Percentiles rank a stretch among this genome's conserved stretches.
These are phyloP conservation scores for Dolichomitus sp. DNA, from an alignment of 2,888 invertebrate species.

Conservation along the genomic window DNA sequence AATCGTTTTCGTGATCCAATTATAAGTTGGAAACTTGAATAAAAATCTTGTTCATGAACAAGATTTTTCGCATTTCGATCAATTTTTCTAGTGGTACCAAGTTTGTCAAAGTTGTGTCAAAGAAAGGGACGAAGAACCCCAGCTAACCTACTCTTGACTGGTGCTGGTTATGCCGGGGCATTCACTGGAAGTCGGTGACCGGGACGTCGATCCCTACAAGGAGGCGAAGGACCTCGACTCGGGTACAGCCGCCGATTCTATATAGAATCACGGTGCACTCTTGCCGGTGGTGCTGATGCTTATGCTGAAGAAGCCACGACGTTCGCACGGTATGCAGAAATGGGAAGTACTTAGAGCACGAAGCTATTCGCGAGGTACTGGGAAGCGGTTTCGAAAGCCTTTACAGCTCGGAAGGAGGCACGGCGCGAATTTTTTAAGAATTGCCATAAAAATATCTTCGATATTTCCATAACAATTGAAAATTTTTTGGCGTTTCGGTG, in stretches of 20 bases:
- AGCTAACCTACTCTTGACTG: constrained; percentile 79
- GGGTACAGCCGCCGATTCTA: constrained; percentile 45
- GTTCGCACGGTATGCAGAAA: constrained; percentile 60
- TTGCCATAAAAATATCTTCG: no score
- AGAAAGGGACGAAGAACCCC: constrained; percentile 77
- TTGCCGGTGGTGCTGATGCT: constrained; percentile 19
- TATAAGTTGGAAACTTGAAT: neutral
- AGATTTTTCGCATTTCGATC: neutral
- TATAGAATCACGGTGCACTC: constrained; percentile 43
- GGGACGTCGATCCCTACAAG: constrained; percentile 64
- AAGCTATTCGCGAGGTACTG: constrained; percentile 55
- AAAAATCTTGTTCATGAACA: neutral
- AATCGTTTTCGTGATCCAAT: no score
- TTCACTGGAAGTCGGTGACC: constrained; percentile 78
- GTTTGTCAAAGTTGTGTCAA: neutral
- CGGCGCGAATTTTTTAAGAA: neutral
- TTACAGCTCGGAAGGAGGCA: neutral
- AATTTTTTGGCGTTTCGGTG: no score
- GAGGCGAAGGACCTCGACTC: constrained; percentile 45
- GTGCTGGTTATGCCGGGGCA: constrained; percentile 44
- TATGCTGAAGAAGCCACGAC: constrained; percentile 37
- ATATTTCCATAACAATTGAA: no score
- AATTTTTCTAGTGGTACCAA: neutral
- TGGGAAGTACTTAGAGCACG: constrained; percentile 70
- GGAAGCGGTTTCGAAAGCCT: constrained; percentile 16